Conservation (phyloP, 2,888 invertebrate genomes). For the Chrysolina haemoptera region DNA sequence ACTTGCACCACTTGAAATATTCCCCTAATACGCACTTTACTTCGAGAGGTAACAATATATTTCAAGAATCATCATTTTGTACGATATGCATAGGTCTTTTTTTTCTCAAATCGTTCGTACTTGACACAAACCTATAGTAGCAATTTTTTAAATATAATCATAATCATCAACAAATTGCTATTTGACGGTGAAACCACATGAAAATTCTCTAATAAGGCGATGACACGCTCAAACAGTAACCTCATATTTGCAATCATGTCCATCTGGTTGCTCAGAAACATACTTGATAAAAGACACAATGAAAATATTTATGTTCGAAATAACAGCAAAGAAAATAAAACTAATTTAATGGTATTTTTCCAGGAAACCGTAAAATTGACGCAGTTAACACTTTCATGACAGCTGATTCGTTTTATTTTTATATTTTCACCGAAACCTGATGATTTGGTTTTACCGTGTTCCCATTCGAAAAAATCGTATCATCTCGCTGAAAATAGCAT, state of each 20-base stretch:
- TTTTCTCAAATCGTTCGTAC: too few relatives aligned
- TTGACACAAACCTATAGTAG: too few relatives aligned
- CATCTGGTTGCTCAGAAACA: constrained; percentile 3
- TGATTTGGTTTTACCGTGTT: constrained; percentile 9
- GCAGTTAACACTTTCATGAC: constrained; percentile 8
- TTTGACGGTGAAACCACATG: not conserved
- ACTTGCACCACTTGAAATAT: too few relatives aligned
- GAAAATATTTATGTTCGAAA: constrained; percentile 10
- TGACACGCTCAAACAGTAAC: not conserved
- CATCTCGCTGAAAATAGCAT: constrained; percentile 18
- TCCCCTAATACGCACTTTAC: too few relatives aligned
- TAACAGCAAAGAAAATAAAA: not conserved
- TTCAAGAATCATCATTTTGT: too few relatives aligned
- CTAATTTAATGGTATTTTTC: not conserved
- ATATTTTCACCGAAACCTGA: constrained; percentile 17
- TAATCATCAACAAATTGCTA: too few relatives aligned
- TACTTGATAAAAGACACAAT: not conserved
- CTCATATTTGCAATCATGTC: not conserved
- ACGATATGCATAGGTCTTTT: too few relatives aligned
- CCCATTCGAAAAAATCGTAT: constrained; percentile 12
- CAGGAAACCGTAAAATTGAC: constrained; percentile 6
- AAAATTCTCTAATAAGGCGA: not conserved
- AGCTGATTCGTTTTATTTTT: constrained; percentile 14
- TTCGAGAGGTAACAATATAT: too few relatives aligned
- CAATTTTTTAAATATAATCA: too few relatives aligned